Evolutionary conservation across 2,113 vertebrate species (phyloP).

Genomic region (Paramisgurnus dabryanus): DNA sequence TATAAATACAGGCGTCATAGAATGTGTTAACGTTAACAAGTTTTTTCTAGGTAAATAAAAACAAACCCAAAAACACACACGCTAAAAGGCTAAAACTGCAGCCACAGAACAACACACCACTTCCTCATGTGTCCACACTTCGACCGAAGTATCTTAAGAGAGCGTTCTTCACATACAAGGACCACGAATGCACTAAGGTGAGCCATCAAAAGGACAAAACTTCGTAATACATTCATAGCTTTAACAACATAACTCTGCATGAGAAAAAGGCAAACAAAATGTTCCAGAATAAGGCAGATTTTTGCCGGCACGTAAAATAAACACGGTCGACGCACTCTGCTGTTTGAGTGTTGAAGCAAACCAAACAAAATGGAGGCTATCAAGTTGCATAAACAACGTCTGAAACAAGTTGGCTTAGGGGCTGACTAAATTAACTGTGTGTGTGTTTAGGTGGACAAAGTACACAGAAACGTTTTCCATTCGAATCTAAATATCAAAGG

Average conservation of each 20-base stretch:
- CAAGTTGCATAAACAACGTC: constrained; percentile 28
- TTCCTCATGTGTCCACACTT: constrained; percentile 40
- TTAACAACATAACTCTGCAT: not conserved
- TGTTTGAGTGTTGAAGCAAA: constrained; percentile 18
- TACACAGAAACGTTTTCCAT: constrained; percentile 14
- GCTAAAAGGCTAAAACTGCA: constrained; percentile 15
- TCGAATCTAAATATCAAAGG: constrained; percentile 4
- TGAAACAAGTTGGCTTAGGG: constrained; percentile 18
- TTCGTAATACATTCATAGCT: not conserved
- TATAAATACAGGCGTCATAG: too few species aligned
- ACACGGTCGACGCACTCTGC: not conserved
- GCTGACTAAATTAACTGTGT: not conserved
- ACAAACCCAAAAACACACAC: constrained; percentile 20
- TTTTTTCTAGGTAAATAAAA: not conserved
- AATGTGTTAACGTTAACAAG: too few species aligned
- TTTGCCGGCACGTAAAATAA: not conserved
- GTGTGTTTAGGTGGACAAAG: not conserved
- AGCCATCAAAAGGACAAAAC: not conserved
- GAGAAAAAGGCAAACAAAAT: not conserved
- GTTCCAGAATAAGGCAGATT: not conserved
- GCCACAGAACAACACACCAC: constrained; percentile 31
- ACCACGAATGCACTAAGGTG: not conserved
- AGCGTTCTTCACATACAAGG: not conserved
- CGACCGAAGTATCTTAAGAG: not conserved
- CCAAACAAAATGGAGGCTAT: constrained; percentile 31